Conservation (phyloP, 92 coral and sea anemone genomes). For the Epizoanthus fatuus region DNA sequence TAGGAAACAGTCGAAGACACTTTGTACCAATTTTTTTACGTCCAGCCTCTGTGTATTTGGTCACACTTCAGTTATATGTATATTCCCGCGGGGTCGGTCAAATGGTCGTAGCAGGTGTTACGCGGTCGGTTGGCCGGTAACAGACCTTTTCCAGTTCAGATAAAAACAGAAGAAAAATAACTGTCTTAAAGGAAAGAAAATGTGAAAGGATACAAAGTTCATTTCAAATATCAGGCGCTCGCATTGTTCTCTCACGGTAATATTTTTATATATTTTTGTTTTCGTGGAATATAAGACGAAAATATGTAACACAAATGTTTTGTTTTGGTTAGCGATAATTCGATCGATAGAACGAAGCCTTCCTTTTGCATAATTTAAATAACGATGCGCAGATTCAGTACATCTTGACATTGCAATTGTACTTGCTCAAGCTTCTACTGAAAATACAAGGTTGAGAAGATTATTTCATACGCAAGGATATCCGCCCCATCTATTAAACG, state of each 20-base stretch:
- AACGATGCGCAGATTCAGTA: background rate
- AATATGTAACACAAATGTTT: background rate
- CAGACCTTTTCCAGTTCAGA: background rate
- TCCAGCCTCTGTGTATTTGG: background rate
- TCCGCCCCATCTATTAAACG: too few relatives aligned
- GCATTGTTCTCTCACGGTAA: background rate
- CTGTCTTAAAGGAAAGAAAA: background rate
- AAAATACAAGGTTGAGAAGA: too few relatives aligned
- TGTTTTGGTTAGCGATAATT: background rate
- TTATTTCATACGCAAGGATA: too few relatives aligned
- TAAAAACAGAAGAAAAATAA: background rate
- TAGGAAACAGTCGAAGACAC: too few relatives aligned
- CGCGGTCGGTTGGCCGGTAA: background rate
- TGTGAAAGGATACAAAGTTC: background rate
- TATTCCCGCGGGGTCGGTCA: background rate
- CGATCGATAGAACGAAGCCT: background rate
- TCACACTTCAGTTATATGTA: background rate
- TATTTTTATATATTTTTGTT: background rate
- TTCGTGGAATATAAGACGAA: too few relatives aligned
- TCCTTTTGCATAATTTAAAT: slow-evolving; percentile 8
- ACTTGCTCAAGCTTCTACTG: too few relatives aligned
- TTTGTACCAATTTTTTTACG: too few relatives aligned
- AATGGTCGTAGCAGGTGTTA: background rate
- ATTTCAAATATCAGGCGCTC: background rate
- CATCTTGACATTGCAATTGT: too few relatives aligned